A percentile compares a stretch with the other conserved stretches of the same genome.
These are phyloP conservation scores for Pangasius djambal DNA, from an alignment of 2,797 vertebrate species.

Conservation along the genomic window DNA sequence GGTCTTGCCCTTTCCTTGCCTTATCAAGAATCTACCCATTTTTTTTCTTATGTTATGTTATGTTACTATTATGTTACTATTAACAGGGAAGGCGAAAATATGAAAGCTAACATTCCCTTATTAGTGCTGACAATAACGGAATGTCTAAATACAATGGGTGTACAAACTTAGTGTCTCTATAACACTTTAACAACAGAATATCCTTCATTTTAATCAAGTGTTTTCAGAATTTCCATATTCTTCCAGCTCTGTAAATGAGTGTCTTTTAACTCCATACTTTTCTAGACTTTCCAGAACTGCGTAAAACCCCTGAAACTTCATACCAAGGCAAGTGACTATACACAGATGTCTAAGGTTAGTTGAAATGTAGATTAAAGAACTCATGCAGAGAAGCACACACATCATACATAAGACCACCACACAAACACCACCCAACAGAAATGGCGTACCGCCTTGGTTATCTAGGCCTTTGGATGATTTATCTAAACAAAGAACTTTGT, in stretches of 20 bases:
- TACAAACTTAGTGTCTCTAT: neutral
- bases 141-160: neutral
- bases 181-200: neutral
- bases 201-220: neutral
- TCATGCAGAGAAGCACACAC: constrained; percentile 29
- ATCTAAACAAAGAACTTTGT: neutral
- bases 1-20: neutral
- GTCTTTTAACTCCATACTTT: neutral
- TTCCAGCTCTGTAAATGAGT: neutral
- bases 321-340: constrained; percentile 5
- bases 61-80: neutral
- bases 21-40: neutral
- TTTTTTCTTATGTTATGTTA: neutral
- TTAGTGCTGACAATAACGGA: neutral
- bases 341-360: constrained; percentile 4
- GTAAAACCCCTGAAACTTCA: neutral
- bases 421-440: constrained; percentile 10
- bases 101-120: neutral
- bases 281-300: neutral
- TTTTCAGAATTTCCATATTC: too few relatives aligned
- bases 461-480: constrained; percentile 23
- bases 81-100: neutral
- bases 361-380: constrained; percentile 19
- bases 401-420: constrained; percentile 20
- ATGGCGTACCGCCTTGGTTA: constrained; percentile 17